Conservation (phyloP, 1,140 invertebrate species). For the Zaprionus kolodkinae region DNA sequence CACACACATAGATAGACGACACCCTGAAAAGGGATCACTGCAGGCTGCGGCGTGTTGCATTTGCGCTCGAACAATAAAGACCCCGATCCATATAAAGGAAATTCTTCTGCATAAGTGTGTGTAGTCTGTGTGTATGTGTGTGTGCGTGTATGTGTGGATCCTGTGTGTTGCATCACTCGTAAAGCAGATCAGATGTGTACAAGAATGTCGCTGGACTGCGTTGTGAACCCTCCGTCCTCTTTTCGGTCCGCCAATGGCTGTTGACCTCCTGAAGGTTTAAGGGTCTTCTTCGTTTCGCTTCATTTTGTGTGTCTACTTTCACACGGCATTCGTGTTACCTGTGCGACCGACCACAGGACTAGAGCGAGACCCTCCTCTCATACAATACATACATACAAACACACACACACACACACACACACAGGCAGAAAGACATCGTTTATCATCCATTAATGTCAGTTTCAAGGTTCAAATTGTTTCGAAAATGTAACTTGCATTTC, state of each 20-base stretch:
- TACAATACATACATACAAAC: conserved; percentile 26
- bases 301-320: conserved; percentile 55
- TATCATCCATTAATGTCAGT: conserved; percentile 43
- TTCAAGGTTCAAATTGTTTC: conserved; percentile 29
- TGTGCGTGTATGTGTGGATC: conserved; percentile 38
- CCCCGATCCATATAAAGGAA: conserved; percentile 69
- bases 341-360: conserved; percentile 53
- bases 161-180: conserved; percentile 73
- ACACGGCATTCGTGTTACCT: conserved; percentile 62
- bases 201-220: conserved; percentile 37
- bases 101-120: conserved; percentile 45
- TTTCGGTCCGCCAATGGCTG: conserved; percentile 40
- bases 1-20: background rate
- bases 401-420: conserved; percentile 11
- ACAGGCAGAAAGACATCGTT: conserved; percentile 18
- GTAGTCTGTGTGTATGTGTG: background rate
- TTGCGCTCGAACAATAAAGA: conserved; percentile 44
- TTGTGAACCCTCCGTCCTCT: conserved; percentile 19
- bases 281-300: conserved; percentile 40
- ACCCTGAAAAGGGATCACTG: conserved; percentile 46
- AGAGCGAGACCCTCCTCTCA: conserved; percentile 35
- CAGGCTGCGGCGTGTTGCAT: conserved; percentile 25
- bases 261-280: conserved; percentile 64
- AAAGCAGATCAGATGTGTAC: conserved; percentile 73
- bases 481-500: background rate